Evolutionary conservation across 2,113 vertebrate species (phyloP), one percentile per base, ranked within the genome.

Genomic region (Scophthalmus maximus): DNA sequence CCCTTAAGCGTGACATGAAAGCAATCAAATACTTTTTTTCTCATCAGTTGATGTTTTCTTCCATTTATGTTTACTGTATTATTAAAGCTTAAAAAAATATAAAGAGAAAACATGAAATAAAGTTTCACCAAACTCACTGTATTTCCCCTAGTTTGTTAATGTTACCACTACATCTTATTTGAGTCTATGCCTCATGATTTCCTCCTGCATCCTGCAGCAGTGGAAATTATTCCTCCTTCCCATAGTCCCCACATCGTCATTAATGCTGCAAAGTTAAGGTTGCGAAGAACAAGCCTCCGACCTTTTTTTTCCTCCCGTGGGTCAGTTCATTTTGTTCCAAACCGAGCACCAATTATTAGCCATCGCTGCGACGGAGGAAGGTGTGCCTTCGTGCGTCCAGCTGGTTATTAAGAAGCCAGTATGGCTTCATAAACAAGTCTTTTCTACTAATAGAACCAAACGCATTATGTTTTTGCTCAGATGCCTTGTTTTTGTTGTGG

Each of bases 401-500:
- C n/a, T 30, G 23, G 64, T 76, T 49, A 87, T 90, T 89, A 89
- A 72, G 75, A 68, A 57, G 44, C 74, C 62, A 50, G 53, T 61
- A 72, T 46, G 42, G 70, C 70, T 78, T 73, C 50, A 71, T 84
- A 86, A 86, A 86, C 84, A 85, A 68, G 69, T 50, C 58, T 29
- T 4, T 29, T 4, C 2, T 12, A 15, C 67, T 88, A 84, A 86
- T 83, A 22, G 40, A 62, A 38, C 40, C 27, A 71, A 71, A 64
- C 32, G 27, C 4, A 8, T 40, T 32, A 5, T 76, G 71, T 62
- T 69, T 73, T 46, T 52, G 52, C 64, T 49, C 22, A 22, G 20
- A 46, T n/a, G 61, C 25, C 51, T 81, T 88, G 78, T 61, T 83
- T 71, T 81, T 83, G 83, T 86, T 86, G 30, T 82, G 68, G 75